Base-by-base conservation (phyloP, 2,888 invertebrate species). In the Chirona hameri region DNA sequence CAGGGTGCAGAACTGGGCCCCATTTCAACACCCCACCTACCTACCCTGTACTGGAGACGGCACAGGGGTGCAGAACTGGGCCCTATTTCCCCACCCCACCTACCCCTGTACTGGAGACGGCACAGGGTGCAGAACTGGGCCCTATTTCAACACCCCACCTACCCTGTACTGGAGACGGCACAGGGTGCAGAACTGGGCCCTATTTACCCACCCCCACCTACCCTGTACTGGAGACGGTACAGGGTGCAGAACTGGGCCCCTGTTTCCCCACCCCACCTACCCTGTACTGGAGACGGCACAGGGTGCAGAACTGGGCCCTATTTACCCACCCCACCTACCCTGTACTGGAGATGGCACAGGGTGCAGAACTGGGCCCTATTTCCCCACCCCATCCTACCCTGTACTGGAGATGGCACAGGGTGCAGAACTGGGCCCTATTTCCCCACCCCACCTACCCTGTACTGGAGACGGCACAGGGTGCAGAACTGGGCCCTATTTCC, bases 91-190 rank as follows among this genome's bases (percentile, higher is more conserved):
- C 15, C 72, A 29, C 27, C 72, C 12, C 76, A 15, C 39, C 7
- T 18, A 80, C n/a, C 80, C 80, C 27, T 48, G 52, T 24, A 80
- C 52, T 48, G 55, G 15, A 80, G 80, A 27, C 55, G 48, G 29
- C 80, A 80, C 27, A 80, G 80, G 14, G 52, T 55, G 55, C 80
- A 80, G 52, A 52, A 80, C 80, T 80, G 52, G 27, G 80, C 15
- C 27, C n/a, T n/a, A n/a, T n/a, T n/a, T n/a, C n/a, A n/a, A n/a
- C n/a, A n/a, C n/a, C n/a, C n/a, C n/a, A n/a, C n/a, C n/a, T n/a
- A n/a, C 39, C 4, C 39, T 39, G 39, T 39, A 39, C 39, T 39
- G 39, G 39, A 39, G 39, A 39, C 39, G 39, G 39, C 39, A 39
- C 39, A 39, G 39, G 39, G 39, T 39, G 39, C 39, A 39, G 7